Percentiles rank a stretch among this genome's conserved stretches.
phyloP scores from a whole-genome alignment of 2,113 vertebrate species.

The Arenaria interpres region DNA sequence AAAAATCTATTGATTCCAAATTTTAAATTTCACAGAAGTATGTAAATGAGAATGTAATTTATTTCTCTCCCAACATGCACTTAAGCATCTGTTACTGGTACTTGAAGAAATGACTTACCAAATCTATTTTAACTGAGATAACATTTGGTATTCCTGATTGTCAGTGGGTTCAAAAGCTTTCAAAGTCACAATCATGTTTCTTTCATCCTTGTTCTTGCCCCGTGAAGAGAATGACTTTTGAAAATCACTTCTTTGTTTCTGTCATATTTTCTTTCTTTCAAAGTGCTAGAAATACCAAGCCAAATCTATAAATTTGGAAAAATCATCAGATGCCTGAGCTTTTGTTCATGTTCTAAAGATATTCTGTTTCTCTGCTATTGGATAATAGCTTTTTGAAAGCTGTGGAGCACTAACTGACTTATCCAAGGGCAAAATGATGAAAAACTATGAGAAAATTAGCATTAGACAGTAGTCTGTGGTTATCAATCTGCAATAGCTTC shows the following conservation, averaged over 20 bases:
- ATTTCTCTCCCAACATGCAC: not conserved
- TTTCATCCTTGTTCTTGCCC: not conserved
- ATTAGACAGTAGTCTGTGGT: not conserved
- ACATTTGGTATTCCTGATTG: not conserved
- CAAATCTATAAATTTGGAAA: not conserved
- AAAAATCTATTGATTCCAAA: not conserved
- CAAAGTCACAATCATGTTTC: not conserved
- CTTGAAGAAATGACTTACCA: conserved; percentile 10
- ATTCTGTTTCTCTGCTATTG: not conserved
- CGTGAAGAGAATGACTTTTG: not conserved
- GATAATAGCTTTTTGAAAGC: not conserved
- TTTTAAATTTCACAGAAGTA: not conserved
- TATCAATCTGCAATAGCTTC: not conserved
- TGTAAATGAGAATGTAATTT: conserved; percentile 3
- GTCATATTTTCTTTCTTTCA: not conserved
- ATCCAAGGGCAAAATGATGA: not conserved
- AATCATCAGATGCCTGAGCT: not conserved
- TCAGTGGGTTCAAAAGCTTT: not conserved
- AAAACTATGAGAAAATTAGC: not conserved
- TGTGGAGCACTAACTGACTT: not conserved
- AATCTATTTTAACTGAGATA: conserved; percentile 20
- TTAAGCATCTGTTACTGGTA: conserved; percentile 23
- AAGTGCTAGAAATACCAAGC: not conserved
- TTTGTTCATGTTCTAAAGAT: not conserved
- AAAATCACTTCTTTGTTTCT: not conserved